Conservation (phyloP, 2,797 vertebrate species). For the Hippoglossus hippoglossus region DNA sequence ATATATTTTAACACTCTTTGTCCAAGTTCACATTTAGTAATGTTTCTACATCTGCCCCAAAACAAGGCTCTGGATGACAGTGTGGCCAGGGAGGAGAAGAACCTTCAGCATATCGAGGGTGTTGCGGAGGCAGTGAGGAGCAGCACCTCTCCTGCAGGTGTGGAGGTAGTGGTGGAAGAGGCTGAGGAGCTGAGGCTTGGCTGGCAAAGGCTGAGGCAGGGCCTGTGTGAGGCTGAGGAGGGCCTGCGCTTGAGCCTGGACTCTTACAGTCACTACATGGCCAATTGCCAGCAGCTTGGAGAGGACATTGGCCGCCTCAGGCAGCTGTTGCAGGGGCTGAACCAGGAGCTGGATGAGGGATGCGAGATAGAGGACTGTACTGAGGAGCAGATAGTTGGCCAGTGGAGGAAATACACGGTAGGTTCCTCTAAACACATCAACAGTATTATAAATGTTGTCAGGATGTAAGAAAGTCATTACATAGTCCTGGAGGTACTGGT, state of each 20-base stretch:
- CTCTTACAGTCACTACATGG: slow-evolving; percentile 81
- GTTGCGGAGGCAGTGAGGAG: slow-evolving; percentile 79
- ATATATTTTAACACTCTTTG: background rate
- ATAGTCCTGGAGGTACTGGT: no score
- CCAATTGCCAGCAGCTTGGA: slow-evolving; percentile 80
- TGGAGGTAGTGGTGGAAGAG: slow-evolving; percentile 84
- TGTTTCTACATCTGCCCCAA: background rate
- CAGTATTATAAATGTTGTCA: background rate
- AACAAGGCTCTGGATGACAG: slow-evolving; percentile 79
- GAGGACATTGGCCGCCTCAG: slow-evolving; percentile 81
- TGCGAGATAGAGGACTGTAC: slow-evolving; percentile 9
- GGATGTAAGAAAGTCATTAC: no score
- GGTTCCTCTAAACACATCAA: slow-evolving; percentile 41
- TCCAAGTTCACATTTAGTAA: background rate
- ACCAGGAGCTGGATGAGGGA: slow-evolving; percentile 77
- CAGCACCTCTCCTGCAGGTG: slow-evolving; percentile 90
- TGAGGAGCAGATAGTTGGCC: slow-evolving; percentile 87
- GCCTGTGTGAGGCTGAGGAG: slow-evolving; percentile 79
- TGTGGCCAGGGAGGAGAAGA: slow-evolving; percentile 84
- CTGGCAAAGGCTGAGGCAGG: slow-evolving; percentile 86
- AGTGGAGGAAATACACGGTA: slow-evolving; percentile 89
- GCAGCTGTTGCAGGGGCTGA: slow-evolving; percentile 80
- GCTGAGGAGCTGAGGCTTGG: slow-evolving; percentile 86
- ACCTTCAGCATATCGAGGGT: slow-evolving; percentile 84
- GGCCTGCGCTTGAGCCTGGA: slow-evolving; percentile 80